These are phyloP conservation scores for Oryzias celebensis DNA, from an alignment of 2,113 vertebrate genomes.

Conservation along the genomic window DNA sequence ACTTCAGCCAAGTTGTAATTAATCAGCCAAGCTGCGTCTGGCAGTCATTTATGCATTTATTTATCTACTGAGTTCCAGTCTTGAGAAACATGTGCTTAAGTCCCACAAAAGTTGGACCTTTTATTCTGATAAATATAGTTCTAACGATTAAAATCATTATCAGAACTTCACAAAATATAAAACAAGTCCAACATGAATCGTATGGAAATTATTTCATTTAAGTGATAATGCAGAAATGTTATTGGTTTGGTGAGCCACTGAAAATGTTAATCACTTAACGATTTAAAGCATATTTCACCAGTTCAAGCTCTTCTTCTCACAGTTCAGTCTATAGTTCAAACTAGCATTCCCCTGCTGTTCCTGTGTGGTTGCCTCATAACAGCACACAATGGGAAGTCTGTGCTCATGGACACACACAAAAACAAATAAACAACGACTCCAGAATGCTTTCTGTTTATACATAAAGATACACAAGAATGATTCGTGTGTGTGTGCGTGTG, in stretches of 20 bases:
- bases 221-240: not conserved
- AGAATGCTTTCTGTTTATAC: not conserved
- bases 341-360: constrained; percentile 42
- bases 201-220: not conserved
- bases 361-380: constrained; percentile 47
- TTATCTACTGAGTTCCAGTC: no score
- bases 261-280: not conserved
- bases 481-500: not conserved
- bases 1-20: no score
- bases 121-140: no score
- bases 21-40: no score
- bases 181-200: not conserved
- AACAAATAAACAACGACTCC: constrained; percentile 7
- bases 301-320: constrained; percentile 46
- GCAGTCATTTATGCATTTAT: no score
- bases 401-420: not conserved
- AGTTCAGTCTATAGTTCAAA: constrained; percentile 50
- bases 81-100: no score
- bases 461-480: not conserved
- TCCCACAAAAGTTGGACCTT: no score
- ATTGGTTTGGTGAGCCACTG: no score
- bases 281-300: not conserved
- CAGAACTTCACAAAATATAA: not conserved
- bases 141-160: not conserved
- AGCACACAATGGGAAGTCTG: constrained; percentile 16